A percentile compares a stretch with the other conserved stretches of the same genome.
Conservation (phyloP, 2,888 invertebrate genomes). For the Andrena chrysosceles region DNA sequence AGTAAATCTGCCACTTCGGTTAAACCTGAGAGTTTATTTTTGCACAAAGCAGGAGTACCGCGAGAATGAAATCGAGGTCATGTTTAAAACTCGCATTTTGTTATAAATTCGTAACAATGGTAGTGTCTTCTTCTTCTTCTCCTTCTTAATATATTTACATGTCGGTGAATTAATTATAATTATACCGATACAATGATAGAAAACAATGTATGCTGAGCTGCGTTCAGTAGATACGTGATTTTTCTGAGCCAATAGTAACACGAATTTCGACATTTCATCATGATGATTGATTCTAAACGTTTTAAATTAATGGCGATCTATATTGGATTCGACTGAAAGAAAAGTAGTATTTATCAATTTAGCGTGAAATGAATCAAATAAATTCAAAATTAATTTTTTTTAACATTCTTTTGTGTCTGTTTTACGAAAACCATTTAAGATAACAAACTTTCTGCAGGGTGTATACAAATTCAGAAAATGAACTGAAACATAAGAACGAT, state of each 20-base stretch:
- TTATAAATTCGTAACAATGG: background rate
- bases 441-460: background rate
- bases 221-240: background rate
- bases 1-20: constrained; percentile 50
- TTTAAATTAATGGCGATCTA: background rate
- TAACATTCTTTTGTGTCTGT: background rate
- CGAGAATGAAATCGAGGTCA: background rate
- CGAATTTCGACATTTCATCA: background rate
- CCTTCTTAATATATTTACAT: background rate
- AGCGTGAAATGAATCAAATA: background rate
- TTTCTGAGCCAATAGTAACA: background rate
- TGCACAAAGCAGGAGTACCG: constrained; percentile 52
- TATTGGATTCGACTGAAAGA: too few relatives aligned
- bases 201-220: background rate
- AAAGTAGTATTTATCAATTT: background rate
- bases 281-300: constrained; percentile 1
- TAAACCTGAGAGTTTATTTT: constrained; percentile 79
- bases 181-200: background rate
- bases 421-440: background rate
- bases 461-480: background rate
- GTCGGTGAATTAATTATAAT: background rate
- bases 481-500: background rate
- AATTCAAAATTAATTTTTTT: background rate
- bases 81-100: background rate
- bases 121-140: background rate